Conservation (phyloP, 2,113 vertebrate genomes). For the Phaetusa simplex region DNA sequence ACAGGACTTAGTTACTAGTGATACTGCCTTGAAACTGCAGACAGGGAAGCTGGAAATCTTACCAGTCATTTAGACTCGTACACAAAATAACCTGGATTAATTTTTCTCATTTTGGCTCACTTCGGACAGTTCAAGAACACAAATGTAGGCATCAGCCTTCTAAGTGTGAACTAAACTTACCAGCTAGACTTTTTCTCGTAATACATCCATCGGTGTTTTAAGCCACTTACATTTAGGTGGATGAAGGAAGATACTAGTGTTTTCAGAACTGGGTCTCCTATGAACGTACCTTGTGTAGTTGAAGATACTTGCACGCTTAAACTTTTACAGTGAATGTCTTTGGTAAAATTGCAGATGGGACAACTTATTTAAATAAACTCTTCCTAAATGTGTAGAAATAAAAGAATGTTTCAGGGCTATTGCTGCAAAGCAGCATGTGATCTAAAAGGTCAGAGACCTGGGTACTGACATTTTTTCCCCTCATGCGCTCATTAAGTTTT, state of each 20-base stretch:
- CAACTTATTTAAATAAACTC: not conserved
- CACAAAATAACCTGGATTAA: not conserved
- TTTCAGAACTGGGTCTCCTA: not conserved
- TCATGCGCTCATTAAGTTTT: not conserved
- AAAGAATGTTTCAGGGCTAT: not conserved
- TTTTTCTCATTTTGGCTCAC: not conserved
- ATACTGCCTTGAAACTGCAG: not conserved
- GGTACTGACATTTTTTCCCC: not conserved
- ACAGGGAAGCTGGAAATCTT: not conserved
- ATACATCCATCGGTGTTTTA: not conserved
- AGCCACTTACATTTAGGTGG: not conserved
- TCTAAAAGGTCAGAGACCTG: not conserved
- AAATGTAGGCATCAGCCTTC: not conserved
- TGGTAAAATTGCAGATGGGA: not conserved
- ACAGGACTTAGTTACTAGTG: not conserved
- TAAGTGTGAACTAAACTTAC: not conserved
- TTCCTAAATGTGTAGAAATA: not conserved
- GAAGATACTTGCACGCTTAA: not conserved
- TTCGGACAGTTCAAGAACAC: not conserved
- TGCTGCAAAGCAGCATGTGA: rapidly evolving
- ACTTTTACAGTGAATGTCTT: not conserved
- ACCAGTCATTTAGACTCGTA: not conserved
- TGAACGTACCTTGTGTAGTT: not conserved
- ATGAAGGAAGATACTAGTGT: not conserved
- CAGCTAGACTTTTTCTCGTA: not conserved